Conservation (phyloP, 2,113 vertebrate species). For the Capricornis sumatraensis region DNA sequence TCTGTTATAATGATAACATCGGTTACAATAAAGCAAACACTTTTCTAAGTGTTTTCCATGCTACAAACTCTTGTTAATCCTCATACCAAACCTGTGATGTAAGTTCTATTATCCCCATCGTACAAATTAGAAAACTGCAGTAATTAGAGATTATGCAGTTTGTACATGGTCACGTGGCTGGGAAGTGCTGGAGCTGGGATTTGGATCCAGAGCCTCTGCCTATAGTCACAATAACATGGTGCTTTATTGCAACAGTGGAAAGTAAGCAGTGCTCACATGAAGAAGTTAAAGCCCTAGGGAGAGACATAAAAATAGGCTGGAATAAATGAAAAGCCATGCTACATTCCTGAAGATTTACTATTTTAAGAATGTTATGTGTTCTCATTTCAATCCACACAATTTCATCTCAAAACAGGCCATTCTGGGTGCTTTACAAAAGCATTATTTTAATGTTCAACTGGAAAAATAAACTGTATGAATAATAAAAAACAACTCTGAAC, state of each 20-base stretch:
- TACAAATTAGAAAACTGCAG: not conserved
- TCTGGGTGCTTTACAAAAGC: not conserved
- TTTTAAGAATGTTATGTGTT: not conserved
- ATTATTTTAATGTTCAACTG: not conserved
- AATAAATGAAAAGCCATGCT: not conserved
- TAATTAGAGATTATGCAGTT: not conserved
- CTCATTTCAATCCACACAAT: not conserved
- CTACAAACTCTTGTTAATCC: not conserved
- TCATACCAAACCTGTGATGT: not conserved
- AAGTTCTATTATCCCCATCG: not conserved
- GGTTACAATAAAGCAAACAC: not conserved
- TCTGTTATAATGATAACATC: not conserved
- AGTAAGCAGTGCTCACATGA: not conserved
- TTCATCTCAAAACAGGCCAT: not conserved
- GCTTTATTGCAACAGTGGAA: not conserved
- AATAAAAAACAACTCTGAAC: not conserved
- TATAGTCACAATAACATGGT: not conserved
- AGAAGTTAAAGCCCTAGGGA: not conserved
- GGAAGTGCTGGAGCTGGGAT: not conserved
- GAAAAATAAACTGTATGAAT: not conserved
- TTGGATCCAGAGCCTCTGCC: not conserved
- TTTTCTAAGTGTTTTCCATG: not conserved
- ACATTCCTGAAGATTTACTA: not conserved
- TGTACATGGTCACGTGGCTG: not conserved
- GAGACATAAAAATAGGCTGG: not conserved